Evolutionary conservation across 2,888 invertebrate genomes (phyloP), one percentile per base, ranked within the genome.

Genomic region (Hirtodrosophila duncani): DNA sequence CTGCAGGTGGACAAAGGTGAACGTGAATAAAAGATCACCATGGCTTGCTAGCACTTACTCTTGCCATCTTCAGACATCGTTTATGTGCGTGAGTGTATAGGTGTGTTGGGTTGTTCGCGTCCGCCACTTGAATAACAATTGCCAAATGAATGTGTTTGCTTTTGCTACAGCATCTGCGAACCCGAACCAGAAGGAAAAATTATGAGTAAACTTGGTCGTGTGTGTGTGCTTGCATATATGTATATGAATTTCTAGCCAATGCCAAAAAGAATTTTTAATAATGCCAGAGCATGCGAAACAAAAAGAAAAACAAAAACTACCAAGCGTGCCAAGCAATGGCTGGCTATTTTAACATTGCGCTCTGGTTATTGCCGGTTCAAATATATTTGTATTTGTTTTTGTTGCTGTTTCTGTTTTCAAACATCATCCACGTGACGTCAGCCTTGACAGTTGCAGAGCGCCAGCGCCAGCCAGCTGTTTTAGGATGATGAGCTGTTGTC

Each of bases 21-120:
- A 8, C 3, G 6, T 13, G 14, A n/a, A 20, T 18, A 6, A 6
- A 21, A 16, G 2, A 30, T 36, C 14, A 3, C 16, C 20, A 16
- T 45, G n/a, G n/a, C n/a, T n/a, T n/a, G n/a, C 14, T 27, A 26
- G 36, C 37, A 64, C 75, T 78, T 45, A 75, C 75, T 75, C 34
- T 75, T 75, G 37, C 42, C 70, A 69, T 75, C 75, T 63, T 81
- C 78, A 53, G 75, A 81, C 75, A 75, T 75, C 33, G 42, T 61
- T 56, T 59, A 71, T 60, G 59, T 57, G 50, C 74, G 67, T 60
- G 43, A 42, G 27, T 44, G 23, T n/a, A 30, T 39, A 24, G 42
- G 27, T 10, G 26, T 36, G 43, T 53, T 34, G 42, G 53, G 41
- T 11, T 30, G 27, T 29, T 53, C 58, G 70, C 31, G 62, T 44